Evolutionary conservation across 2,113 vertebrate genomes (phyloP).

Genomic region (Stictonetta naevosa): DNA sequence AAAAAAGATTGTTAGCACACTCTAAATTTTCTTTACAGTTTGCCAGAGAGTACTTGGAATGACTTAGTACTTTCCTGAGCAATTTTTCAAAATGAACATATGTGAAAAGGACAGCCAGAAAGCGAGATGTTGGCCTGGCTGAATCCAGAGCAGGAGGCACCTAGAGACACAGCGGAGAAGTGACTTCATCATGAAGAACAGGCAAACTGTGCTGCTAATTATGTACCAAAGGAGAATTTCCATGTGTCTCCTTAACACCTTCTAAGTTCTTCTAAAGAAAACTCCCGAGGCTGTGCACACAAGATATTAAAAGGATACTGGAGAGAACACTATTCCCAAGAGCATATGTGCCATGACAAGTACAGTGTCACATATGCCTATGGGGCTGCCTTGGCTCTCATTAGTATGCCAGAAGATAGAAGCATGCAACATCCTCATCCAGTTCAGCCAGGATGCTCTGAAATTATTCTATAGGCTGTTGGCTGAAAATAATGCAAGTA

Average conservation of each 20-base stretch:
- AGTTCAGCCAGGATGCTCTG: neutral
- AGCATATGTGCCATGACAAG: rapidly evolving
- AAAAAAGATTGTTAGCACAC: neutral
- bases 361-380: rapidly evolving
- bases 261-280: neutral
- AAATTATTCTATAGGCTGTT: neutral
- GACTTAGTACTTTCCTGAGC: neutral
- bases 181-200: neutral
- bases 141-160: neutral
- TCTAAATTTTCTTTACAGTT: neutral
- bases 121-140: neutral
- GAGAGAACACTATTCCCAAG: neutral
- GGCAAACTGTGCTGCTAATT: neutral
- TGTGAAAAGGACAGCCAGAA: neutral
- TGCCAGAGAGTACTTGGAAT: neutral
- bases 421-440: neutral
- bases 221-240: neutral
- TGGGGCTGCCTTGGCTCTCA: neutral
- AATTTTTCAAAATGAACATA: neutral
- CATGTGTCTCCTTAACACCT: neutral
- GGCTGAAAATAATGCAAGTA: rapidly evolving
- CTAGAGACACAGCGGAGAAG: neutral
- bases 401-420: neutral
- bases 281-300: neutral
- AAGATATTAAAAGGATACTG: neutral